A percentile compares a stretch with the other conserved stretches of the same genome.
Conservation (phyloP, 2,113 vertebrate species). For the Castor canadensis region DNA sequence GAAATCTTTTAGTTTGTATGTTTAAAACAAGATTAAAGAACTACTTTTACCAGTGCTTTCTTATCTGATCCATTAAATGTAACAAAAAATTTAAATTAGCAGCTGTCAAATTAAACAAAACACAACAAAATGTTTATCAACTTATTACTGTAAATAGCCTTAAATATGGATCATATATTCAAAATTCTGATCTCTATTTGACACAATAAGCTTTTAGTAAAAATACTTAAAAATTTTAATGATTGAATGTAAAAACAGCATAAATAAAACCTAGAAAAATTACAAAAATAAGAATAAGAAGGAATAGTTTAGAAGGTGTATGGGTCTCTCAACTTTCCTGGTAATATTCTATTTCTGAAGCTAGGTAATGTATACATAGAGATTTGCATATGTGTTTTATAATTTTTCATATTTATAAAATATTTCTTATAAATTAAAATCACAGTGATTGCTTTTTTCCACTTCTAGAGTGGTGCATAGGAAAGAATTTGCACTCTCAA, state of each 20-base stretch:
- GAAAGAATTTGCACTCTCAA: neutral
- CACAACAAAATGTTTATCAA: neutral
- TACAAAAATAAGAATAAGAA: neutral
- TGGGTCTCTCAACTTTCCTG: neutral
- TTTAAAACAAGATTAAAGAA: conserved; percentile 31
- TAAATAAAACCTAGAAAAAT: neutral
- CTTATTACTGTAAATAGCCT: conserved; percentile 1
- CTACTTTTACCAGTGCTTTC: neutral
- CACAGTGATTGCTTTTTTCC: neutral
- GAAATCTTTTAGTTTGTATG: neutral
- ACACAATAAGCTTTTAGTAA: neutral
- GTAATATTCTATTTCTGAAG: neutral
- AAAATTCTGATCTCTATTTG: neutral
- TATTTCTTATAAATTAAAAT: conserved; percentile 2
- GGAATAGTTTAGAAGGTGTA: neutral
- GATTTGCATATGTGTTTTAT: too few relatives aligned
- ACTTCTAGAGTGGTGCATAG: neutral
- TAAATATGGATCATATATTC: neutral
- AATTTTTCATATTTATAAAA: too few relatives aligned
- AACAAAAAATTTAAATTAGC: neutral
- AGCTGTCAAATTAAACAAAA: neutral
- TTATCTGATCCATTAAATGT: neutral
- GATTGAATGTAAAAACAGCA: neutral
- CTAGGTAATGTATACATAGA: neutral
- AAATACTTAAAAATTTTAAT: neutral